Conservation (phyloP, 2,113 vertebrate genomes). For the Elanus axillaris region DNA sequence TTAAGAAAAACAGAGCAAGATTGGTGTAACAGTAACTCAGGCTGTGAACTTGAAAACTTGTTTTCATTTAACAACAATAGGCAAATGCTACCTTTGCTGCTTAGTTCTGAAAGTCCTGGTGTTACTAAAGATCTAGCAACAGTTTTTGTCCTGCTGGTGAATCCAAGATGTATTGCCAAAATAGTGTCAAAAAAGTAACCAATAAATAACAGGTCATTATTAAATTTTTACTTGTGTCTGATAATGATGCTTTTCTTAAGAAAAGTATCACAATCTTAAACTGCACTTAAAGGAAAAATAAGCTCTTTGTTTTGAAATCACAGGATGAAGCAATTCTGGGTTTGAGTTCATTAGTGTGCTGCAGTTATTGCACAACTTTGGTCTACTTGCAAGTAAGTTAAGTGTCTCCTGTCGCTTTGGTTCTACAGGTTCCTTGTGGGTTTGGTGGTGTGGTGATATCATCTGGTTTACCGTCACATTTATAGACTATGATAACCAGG, state of each 20-base stretch:
- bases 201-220: background rate
- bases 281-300: background rate
- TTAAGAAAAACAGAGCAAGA: background rate
- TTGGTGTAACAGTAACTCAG: background rate
- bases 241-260: constrained; percentile 11
- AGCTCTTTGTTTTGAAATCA: constrained; percentile 51
- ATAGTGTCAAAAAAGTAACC: background rate
- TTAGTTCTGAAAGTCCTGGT: background rate
- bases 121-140: background rate
- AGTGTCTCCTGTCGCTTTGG: background rate
- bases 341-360: constrained; percentile 16
- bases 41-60: background rate
- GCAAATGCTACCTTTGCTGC: background rate
- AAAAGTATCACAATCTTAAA: background rate
- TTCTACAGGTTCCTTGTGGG: constrained; percentile 16
- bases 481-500: constrained; percentile 22
- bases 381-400: constrained; percentile 15
- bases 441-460: constrained; percentile 47
- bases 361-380: constrained; percentile 27
- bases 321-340: constrained; percentile 42
- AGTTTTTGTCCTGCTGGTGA: background rate
- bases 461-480: constrained; percentile 3
- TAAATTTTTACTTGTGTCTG: constrained; percentile 15
- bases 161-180: background rate
- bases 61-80: background rate